Percentiles rank a stretch among this genome's conserved stretches.
phyloP scores from a whole-genome alignment of 2,113 vertebrate species.

The Ailurus styani region DNA sequence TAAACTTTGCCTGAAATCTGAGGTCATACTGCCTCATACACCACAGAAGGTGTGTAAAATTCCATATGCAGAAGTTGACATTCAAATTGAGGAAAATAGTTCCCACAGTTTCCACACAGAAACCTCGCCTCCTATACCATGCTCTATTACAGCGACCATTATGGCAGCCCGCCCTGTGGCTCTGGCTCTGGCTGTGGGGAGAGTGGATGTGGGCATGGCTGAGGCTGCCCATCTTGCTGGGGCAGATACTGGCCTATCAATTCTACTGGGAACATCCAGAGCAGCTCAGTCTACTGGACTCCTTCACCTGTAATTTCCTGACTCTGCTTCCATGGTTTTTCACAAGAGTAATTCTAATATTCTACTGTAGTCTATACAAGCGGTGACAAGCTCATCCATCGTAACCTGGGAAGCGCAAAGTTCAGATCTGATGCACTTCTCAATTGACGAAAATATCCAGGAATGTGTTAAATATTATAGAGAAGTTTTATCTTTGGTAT shows the following conservation, averaged over 20 bases:
- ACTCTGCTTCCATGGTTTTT: neutral
- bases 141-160: accelerated
- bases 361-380: too few species aligned
- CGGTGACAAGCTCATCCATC: neutral
- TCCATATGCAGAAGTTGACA: neutral
- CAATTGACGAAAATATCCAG: neutral
- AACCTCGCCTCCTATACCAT: neutral
- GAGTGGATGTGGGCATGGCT: neutral
- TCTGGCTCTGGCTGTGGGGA: neutral
- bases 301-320: neutral
- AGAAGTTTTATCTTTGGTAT: neutral
- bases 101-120: too few species aligned
- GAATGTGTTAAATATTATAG: neutral
- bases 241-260: neutral
- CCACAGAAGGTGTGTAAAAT: neutral
- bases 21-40: neutral
- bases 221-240: neutral
- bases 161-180: neutral
- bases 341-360: neutral
- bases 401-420: neutral
- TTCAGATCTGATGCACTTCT: neutral
- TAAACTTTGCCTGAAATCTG: neutral
- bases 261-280: neutral
- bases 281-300: neutral
- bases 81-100: neutral